Base-by-base conservation (phyloP, 2,888 invertebrate genomes). In the Cerastis rubricosa region DNA sequence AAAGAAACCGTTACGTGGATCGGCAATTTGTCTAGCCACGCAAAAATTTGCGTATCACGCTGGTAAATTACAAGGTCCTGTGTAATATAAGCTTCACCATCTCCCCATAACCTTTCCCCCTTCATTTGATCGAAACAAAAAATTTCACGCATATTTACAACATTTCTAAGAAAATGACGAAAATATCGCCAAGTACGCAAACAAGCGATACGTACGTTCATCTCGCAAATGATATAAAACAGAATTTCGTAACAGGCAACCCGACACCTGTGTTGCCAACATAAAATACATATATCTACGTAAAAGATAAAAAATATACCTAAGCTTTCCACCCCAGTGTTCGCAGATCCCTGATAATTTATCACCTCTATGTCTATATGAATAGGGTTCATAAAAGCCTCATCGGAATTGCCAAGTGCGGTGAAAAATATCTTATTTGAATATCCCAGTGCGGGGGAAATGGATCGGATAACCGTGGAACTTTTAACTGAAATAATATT, bases 401-500 rank as follows among this genome's bases (percentile, higher is more conserved):
- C 90, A 87, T 87, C 87, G 83, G 87, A 85, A 90, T 90, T 86
- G 89, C 87, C 83, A 88, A 90, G 89, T 87, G 89, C 89, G 90
- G 90, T 90, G 91, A 92, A 91, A 91, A 91, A 92, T 92, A 91
- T 92, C 93, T 91, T 92, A 94, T 94, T 94, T 94, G 93, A 94
- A 94, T 94, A 94, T 92, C 91, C 90, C 88, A 89, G 89, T 89
- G 89, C 88, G 88, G 84, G 87, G 89, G 91, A 91, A 93, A 93
- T 92, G 93, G 93, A 94, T 92, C 92, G 93, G 92, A 93, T 93
- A 92, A 93, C 91, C 90, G 90, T 88, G 90, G 89, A 93, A 94
- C 93, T 94, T 94, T 94, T 94, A 94, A 94, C 94, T 93, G 93
- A 94, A 94, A 94, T 94, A 94, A 94, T 94, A 94, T 94, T 94